A percentile compares a stretch with the other conserved stretches of the same genome.
Evolutionary conservation across 2,888 invertebrate species (phyloP).

Genomic region (Tachystola acroxantha): DNA sequence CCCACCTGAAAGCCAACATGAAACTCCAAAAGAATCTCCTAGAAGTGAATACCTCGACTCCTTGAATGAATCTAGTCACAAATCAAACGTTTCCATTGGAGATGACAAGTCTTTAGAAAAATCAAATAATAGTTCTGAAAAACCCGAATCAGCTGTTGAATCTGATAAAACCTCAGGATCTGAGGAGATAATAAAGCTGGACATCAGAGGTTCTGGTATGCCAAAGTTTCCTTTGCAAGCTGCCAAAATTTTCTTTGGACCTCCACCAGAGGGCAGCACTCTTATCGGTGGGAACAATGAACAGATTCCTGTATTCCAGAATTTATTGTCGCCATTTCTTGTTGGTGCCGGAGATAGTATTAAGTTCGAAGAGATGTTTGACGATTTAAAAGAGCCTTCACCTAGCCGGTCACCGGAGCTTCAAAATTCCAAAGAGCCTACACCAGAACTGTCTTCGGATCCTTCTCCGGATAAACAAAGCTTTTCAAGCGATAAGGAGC

Average conservation of each 20-base stretch:
- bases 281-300: conserved; percentile 44
- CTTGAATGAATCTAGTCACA: conserved; percentile 47
- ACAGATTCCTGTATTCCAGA: conserved; percentile 51
- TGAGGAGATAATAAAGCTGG: conserved; percentile 70
- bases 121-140: conserved; percentile 26
- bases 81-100: conserved; percentile 26
- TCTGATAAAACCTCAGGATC: conserved; percentile 49
- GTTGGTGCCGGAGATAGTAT: conserved; percentile 45
- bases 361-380: conserved; percentile 48
- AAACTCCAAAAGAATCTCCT: conserved; percentile 36
- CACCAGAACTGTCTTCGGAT: conserved; percentile 27
- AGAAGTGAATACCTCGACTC: conserved; percentile 56
- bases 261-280: conserved; percentile 57
- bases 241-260: conserved; percentile 65
- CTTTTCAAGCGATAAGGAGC: conserved; percentile 50
- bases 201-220: conserved; percentile 63
- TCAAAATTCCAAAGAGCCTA: conserved; percentile 22
- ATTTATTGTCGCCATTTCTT: conserved; percentile 58
- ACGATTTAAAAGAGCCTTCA: conserved; percentile 22
- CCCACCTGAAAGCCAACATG: conserved; percentile 22
- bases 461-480: conserved; percentile 34
- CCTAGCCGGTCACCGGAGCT: conserved; percentile 25
- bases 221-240: conserved; percentile 52
- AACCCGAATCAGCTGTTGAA: conserved; percentile 12
- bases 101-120: conserved; percentile 25